phyloP scores from a whole-genome alignment of 2,888 invertebrate species.

The Willowsia nigromaculata region DNA sequence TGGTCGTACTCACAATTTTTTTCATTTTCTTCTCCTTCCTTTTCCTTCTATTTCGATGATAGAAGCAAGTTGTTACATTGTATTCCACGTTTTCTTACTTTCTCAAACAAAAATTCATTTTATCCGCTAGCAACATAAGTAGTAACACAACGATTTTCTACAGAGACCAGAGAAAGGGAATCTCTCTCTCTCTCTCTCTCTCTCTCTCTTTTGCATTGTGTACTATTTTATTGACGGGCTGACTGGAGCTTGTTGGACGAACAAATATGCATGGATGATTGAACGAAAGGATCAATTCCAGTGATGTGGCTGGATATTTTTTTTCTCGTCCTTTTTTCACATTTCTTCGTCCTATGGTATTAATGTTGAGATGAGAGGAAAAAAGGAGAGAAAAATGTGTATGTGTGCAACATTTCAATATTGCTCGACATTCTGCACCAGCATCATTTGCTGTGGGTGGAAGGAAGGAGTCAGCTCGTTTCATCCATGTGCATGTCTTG shows the following conservation, averaged over 20 bases:
- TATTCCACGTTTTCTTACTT: neutral
- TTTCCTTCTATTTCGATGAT: neutral
- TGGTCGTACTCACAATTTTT: neutral
- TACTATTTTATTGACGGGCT: neutral
- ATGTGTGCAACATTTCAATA: neutral
- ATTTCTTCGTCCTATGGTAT: neutral
- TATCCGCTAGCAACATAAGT: neutral
- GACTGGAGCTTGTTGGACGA: slow-evolving; percentile 30
- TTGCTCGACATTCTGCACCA: too few species aligned
- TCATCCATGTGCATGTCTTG: too few species aligned
- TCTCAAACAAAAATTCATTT: slow-evolving; percentile 27
- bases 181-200: too few species aligned
- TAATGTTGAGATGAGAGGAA: neutral
- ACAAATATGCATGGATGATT: slow-evolving; percentile 68
- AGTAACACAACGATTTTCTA: neutral
- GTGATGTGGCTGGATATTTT: neutral
- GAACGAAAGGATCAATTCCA: slow-evolving; percentile 53
- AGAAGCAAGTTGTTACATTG: neutral
- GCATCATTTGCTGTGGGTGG: too few species aligned
- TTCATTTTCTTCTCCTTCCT: slow-evolving; percentile 4
- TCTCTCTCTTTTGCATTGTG: slow-evolving; percentile 21
- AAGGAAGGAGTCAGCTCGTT: too few species aligned
- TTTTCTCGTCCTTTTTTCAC: slow-evolving; percentile 2
- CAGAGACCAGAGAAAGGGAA: neutral
- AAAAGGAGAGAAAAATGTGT: neutral